Percentiles rank a stretch among this genome's conserved stretches.
phyloP scores from a whole-genome alignment of 2,888 invertebrate genomes.

The Agapetus fuscipes region DNA sequence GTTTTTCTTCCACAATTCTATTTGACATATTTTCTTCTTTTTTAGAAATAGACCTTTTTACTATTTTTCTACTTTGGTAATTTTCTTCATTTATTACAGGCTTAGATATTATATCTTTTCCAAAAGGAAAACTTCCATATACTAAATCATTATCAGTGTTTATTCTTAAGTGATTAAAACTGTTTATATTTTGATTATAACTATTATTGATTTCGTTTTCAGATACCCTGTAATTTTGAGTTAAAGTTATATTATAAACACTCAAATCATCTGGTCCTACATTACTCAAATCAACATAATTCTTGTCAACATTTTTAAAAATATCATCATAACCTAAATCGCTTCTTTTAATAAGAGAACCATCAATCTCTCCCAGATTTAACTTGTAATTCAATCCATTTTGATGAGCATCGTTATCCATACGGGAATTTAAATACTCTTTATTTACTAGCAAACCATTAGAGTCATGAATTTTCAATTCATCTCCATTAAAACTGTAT shows the following conservation, averaged over 20 bases:
- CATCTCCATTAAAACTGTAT: no score
- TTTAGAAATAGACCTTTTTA: no score
- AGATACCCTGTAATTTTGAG: not conserved
- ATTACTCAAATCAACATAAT: not conserved
- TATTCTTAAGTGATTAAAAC: not conserved
- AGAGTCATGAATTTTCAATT: no score
- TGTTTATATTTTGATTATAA: not conserved
- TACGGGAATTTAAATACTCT: no score
- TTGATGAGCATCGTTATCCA: no score
- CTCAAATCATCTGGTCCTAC: not conserved
- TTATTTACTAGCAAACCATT: no score
- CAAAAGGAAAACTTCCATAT: not conserved
- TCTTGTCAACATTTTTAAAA: not conserved
- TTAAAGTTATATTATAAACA: not conserved
- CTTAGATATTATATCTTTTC: not conserved
- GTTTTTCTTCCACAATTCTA: no score
- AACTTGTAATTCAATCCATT: no score
- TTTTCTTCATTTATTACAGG: no score
- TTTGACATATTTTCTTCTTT: no score
- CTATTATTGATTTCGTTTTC: not conserved
- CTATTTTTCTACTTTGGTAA: no score
- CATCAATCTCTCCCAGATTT: no score
- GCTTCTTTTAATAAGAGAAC: not conserved
- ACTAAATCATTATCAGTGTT: not conserved
- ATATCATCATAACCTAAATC: not conserved